Percentiles rank a stretch among this genome's conserved stretches.
Evolutionary conservation across 2,797 vertebrate genomes (phyloP).

Genomic region (Synaphobranchus kaupii): DNA sequence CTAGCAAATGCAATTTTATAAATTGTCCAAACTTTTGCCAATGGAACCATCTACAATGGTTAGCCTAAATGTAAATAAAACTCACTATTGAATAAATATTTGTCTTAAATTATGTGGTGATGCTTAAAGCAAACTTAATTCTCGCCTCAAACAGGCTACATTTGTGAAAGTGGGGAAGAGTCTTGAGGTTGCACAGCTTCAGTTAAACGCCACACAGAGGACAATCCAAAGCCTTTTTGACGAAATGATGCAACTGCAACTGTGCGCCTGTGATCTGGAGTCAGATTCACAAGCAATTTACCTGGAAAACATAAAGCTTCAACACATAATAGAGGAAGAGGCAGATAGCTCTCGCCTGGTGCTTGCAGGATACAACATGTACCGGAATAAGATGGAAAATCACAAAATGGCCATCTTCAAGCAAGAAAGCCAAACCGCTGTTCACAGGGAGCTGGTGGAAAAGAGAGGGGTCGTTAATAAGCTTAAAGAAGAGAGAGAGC

Average conservation of each 20-base stretch:
- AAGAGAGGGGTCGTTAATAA: slow-evolving; percentile 49
- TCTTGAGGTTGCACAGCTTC: slow-evolving; percentile 29
- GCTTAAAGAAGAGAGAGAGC: slow-evolving; percentile 54
- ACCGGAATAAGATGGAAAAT: slow-evolving; percentile 60
- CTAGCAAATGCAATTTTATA: not conserved
- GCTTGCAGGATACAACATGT: slow-evolving; percentile 44
- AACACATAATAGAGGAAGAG: slow-evolving; percentile 44
- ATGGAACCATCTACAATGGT: not conserved
- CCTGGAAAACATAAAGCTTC: slow-evolving; percentile 53
- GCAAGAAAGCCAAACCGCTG: slow-evolving; percentile 44
- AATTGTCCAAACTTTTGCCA: not conserved
- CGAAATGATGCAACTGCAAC: slow-evolving; percentile 49
- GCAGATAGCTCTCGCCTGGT: slow-evolving; percentile 37
- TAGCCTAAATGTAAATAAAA: not conserved
- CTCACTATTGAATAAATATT: not conserved
- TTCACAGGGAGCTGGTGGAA: slow-evolving; percentile 57
- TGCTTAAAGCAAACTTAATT: not conserved
- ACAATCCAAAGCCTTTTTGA: slow-evolving; percentile 48
- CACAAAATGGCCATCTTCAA: slow-evolving; percentile 53
- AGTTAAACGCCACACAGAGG: slow-evolving; percentile 50
- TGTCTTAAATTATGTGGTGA: not conserved
- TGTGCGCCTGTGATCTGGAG: slow-evolving; percentile 31
- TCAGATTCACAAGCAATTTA: slow-evolving; percentile 39
- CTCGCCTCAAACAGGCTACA: slow-evolving; percentile 47
- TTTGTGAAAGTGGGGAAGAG: slow-evolving; percentile 49